Percentiles rank a stretch among this genome's conserved stretches.
These are phyloP conservation scores for Iguana delicatissima DNA, from an alignment of 2,797 vertebrate genomes.

Conservation along the genomic window DNA sequence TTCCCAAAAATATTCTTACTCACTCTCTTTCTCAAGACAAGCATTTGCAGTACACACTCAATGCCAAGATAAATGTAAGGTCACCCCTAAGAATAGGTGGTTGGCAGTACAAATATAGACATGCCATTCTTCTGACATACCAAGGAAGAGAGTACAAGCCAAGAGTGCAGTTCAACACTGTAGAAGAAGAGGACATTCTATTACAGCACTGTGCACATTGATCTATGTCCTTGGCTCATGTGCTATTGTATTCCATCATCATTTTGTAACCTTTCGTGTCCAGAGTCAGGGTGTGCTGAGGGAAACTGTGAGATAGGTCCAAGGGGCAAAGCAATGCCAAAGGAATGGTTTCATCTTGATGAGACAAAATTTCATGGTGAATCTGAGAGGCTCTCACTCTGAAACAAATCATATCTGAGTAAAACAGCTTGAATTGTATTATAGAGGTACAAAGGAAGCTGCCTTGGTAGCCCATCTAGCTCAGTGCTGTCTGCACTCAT, in stretches of 20 bases:
- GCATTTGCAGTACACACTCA: conserved; percentile 54
- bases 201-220: conserved; percentile 58
- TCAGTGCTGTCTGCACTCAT: background rate
- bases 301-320: background rate
- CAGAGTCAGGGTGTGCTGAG: background rate
- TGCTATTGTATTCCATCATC: conserved; percentile 59
- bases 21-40: conserved; percentile 46
- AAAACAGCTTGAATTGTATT: background rate
- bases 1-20: conserved; percentile 57
- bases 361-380: background rate
- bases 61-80: conserved; percentile 75
- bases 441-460: background rate
- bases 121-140: conserved; percentile 67
- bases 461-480: background rate
- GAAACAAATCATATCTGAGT: background rate
- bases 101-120: conserved; percentile 73
- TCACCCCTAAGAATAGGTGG: conserved; percentile 69
- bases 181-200: conserved; percentile 56
- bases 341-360: background rate
- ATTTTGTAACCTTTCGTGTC: conserved; percentile 59
- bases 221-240: conserved; percentile 68
- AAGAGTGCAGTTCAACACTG: conserved; percentile 58
- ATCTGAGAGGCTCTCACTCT: background rate
- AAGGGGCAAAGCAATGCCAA: background rate
- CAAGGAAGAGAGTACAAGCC: conserved; percentile 62